Base-by-base conservation (phyloP, 2,797 vertebrate genomes). In the Oryzias sinensis region DNA sequence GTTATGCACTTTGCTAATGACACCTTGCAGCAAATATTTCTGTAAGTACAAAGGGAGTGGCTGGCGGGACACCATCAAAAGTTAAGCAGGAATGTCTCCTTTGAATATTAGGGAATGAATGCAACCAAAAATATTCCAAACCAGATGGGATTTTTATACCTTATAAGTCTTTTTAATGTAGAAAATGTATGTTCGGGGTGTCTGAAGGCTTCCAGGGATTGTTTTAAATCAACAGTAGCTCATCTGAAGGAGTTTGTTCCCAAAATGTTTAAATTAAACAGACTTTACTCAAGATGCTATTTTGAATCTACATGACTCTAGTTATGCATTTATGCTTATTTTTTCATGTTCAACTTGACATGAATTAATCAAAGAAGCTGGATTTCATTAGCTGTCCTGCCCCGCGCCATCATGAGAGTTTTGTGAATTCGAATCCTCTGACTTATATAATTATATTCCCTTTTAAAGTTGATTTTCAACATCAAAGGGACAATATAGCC, bases 401-500 rank as follows among this genome's bases (percentile, higher is more conserved):
- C 77, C 75, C 75, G 69, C 49, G 63, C 65, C 74, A 82, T 83
- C 80, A 75, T 54, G 68, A 71, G 79, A 85, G 76, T 85, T 84
- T 88, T 85, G 83, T 85, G 84, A 86, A 88, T 88, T 74, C 80
- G 84, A 89, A 84, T 85, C 71, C 54, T 83, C 79, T 78, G 81
- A 87, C 87, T 89, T 88, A 84, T 84, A 90, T 91, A 89, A 91
- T 90, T 84, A 91, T 90, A 89, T 91, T 80, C 80, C 76, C 69
- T 80, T 88, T 90, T 87, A 88, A 89, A 90, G 86, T 92, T 90
- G 87, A 90, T 92, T 90, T 88, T 63, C 77, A 71, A 92, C 89
- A 92, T 93, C 91, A 93, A 92, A 93, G 91, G 84, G 84, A 90
- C 86, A 88, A 91, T 89, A 82, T 77, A 81, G 76, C 66, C 91